phyloP scores from a whole-genome alignment of 2,797 vertebrate genomes.

The Nyctalus aviator region DNA sequence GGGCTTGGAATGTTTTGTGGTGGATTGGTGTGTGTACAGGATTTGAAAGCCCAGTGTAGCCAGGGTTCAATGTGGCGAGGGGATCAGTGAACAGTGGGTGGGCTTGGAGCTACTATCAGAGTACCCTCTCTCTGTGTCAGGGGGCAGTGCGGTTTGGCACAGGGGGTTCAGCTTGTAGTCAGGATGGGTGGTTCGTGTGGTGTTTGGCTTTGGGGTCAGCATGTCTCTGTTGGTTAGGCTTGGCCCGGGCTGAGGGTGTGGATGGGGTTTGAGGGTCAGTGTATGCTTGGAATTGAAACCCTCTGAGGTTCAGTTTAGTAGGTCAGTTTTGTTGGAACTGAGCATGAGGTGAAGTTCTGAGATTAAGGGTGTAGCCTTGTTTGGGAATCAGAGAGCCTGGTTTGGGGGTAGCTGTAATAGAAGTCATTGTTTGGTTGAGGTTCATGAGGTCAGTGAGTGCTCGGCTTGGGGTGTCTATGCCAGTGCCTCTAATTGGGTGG shows the following conservation, averaged over 20 bases:
- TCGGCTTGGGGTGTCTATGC: conserved; percentile 9
- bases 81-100: background rate
- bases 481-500: background rate
- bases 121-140: background rate
- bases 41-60: background rate
- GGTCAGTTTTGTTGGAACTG: background rate
- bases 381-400: background rate
- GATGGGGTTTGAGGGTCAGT: background rate
- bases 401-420: background rate
- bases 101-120: background rate
- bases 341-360: background rate
- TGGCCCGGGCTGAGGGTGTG: background rate
- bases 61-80: background rate
- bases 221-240: background rate
- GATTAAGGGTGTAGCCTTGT: background rate
- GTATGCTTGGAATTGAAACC: background rate
- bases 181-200: background rate
- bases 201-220: background rate
- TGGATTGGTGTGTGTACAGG: background rate
- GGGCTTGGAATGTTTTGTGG: background rate
- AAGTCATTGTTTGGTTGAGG: background rate
- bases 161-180: background rate
- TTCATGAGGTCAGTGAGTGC: background rate
- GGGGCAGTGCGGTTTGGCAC: background rate
- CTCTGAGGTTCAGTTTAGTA: background rate